Base-by-base conservation (phyloP, 2,888 invertebrate genomes). In the Hypomecis punctinalis region DNA sequence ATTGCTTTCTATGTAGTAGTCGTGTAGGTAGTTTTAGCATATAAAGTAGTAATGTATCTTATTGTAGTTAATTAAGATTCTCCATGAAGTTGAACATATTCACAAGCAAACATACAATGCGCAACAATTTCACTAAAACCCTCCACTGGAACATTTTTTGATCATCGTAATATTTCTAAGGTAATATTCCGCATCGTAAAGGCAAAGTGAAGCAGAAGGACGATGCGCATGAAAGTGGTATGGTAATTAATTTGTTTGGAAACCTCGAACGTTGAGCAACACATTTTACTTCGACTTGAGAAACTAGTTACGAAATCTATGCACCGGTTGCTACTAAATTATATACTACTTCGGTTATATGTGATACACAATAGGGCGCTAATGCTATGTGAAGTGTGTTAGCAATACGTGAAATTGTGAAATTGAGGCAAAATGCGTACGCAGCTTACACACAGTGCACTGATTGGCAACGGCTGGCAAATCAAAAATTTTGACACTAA, bases 321-420 rank as follows among this genome's bases (percentile, higher is more conserved):
- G 64, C 67, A 61, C 59, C 7, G 43, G 42, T n/a, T 48, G 23
- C 42, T 46, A 63, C 46, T 77, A 66, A 78, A 74, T 73, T 69
- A 67, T 65, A 67, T 59, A 55, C 62, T 61, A 62, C 56, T 49
- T 56, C 51, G 63, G 47, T 55, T 61, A 46, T 54, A 60, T 58
- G 56, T 47, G 53, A 56, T 49, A 66, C 63, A 77, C 75, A 77
- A 78, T 76, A 75, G 73, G 68, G 67, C 73, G 67, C 74, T 73
- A 69, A 70, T 73, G 73, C 62, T 69, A 69, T 63, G 66, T 60
- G 70, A 67, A 57, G 56, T 49, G 61, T 66, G 65, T 71, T 65
- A 53, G 55, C 52, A 53, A 65, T 61, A 67, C 52, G 69, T 51
- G 58, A 58, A 72, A 70, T 75, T 77, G 72, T 64, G 74, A 73